Evolutionary conservation across 2,113 vertebrate species (phyloP).

Genomic region (Tursiops truncatus): DNA sequence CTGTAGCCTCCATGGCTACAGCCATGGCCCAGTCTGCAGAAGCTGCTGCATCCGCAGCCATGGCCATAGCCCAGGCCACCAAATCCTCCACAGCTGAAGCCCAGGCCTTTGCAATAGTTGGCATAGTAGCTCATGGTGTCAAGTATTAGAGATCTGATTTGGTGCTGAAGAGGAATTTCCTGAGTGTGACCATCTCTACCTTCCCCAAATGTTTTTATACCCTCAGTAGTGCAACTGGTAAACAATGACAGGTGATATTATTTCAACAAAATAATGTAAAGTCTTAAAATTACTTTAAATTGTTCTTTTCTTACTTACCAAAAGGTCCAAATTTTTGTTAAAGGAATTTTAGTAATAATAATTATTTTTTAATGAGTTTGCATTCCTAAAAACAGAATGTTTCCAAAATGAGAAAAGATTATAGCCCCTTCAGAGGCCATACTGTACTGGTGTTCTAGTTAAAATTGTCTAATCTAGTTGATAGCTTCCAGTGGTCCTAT

Average conservation of each 20-base stretch:
- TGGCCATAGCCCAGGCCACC: background rate
- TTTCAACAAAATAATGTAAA: conserved; percentile 2
- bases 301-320: conserved; percentile 12
- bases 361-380: conserved; percentile 38
- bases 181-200: background rate
- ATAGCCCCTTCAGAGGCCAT: background rate
- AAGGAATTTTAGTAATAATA: background rate
- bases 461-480: conserved; percentile 12
- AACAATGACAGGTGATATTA: background rate
- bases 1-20: background rate
- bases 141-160: background rate
- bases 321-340: background rate
- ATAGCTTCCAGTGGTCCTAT: background rate
- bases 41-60: background rate
- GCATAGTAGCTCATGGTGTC: background rate
- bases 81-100: rapidly evolving
- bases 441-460: background rate
- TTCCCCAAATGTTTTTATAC: background rate
- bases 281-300: background rate
- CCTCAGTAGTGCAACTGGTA: background rate
- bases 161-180: background rate
- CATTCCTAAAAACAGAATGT: conserved; percentile 38
- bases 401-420: conserved; percentile 41
- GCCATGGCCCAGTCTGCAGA: background rate
- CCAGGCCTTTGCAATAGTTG: background rate